Percentiles rank a stretch among this genome's conserved stretches.
These are phyloP conservation scores for Euphydryas editha DNA, from an alignment of 2,888 invertebrate species.

Conservation along the genomic window DNA sequence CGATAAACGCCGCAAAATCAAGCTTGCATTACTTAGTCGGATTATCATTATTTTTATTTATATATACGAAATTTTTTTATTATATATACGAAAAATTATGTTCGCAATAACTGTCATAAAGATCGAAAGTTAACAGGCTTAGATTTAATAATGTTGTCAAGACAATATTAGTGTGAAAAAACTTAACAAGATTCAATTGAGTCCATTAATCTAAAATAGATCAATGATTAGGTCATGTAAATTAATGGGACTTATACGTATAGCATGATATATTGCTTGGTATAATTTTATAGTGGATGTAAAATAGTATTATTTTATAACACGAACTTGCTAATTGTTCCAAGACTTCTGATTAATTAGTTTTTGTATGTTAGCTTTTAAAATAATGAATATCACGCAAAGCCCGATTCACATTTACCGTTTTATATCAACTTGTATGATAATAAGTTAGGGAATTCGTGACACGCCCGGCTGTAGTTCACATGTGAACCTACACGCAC, in stretches of 20 bases:
- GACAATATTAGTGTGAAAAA: constrained; percentile 18
- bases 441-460: constrained; percentile 48
- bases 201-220: no score
- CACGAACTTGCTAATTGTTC: constrained; percentile 35
- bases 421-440: constrained; percentile 29
- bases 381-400: constrained; percentile 48
- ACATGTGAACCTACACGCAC: constrained; percentile 48
- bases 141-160: constrained; percentile 11
- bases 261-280: background rate
- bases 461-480: constrained; percentile 58
- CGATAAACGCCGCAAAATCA: no score
- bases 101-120: background rate
- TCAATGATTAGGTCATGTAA: no score
- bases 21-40: no score
- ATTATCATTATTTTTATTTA: no score
- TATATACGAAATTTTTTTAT: no score
- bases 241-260: background rate
- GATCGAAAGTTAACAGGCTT: constrained; percentile 8
- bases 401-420: constrained; percentile 30
- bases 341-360: constrained; percentile 43
- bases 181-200: constrained; percentile 3
- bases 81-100: background rate
- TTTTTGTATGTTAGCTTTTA: constrained; percentile 43
- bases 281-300: background rate
- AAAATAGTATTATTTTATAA: constrained; percentile 7